Conservation (phyloP, 2,113 vertebrate genomes). For the Mionectes macconnelli region DNA sequence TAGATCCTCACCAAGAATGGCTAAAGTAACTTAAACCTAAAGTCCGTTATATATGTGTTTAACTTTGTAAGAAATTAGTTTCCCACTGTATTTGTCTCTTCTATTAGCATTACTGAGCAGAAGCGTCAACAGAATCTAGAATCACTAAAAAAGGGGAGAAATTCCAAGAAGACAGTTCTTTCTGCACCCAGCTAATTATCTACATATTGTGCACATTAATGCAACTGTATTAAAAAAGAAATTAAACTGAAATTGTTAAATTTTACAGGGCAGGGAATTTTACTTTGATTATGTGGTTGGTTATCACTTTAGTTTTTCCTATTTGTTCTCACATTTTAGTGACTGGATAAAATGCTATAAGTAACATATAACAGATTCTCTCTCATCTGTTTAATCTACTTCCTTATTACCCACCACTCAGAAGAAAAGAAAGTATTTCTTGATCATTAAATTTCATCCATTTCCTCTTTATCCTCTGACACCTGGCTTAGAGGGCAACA, state of each 20-base stretch:
- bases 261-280: neutral
- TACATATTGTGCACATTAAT: neutral
- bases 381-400: neutral
- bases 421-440: neutral
- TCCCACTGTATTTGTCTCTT: neutral
- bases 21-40: neutral
- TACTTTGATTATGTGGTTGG: neutral
- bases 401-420: neutral
- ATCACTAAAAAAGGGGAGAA: neutral
- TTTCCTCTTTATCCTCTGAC: neutral
- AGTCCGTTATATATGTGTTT: neutral
- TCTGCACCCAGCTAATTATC: neutral
- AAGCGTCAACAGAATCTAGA: neutral
- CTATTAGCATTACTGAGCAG: neutral
- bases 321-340: neutral
- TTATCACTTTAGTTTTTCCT: neutral
- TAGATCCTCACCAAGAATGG: neutral
- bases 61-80: neutral
- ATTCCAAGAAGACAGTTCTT: accelerated
- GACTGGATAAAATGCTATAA: neutral
- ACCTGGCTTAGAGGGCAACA: neutral
- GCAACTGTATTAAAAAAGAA: neutral
- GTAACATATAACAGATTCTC: neutral
- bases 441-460: neutral
- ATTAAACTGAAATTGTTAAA: neutral